Evolutionary conservation across 2,888 invertebrate genomes (phyloP).

Genomic region (Hirtodrosophila histrioides): DNA sequence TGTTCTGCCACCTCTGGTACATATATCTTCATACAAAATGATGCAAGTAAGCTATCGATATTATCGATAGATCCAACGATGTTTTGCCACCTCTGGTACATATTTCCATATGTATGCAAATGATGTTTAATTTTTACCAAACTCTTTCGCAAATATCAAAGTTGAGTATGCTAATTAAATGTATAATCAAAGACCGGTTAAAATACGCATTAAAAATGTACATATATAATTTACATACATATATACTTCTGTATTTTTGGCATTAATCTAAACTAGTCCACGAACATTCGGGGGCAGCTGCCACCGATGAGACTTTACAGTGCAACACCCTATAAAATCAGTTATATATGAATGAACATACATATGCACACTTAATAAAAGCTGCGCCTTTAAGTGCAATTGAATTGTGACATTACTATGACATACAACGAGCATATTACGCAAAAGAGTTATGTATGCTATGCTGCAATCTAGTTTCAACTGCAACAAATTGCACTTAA

Average conservation of each 20-base stretch:
- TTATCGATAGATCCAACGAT: too few species aligned
- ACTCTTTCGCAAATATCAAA: conserved; percentile 67
- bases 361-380: conserved; percentile 3
- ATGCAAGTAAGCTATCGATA: too few species aligned
- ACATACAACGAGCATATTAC: conserved; percentile 37
- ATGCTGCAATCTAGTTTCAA: conserved; percentile 32
- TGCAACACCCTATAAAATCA: conserved; percentile 48
- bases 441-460: conserved; percentile 49
- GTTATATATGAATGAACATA: neutral
- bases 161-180: conserved; percentile 60
- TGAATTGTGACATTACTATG: conserved; percentile 29
- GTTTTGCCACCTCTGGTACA: too few species aligned
- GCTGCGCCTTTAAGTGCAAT: conserved; percentile 29
- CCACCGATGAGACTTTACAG: neutral
- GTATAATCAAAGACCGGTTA: conserved; percentile 43
- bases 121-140: conserved; percentile 23
- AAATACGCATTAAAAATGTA: conserved; percentile 34
- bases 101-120: conserved; percentile 5
- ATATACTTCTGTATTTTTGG: neutral
- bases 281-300: conserved; percentile 5
- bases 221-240: conserved; percentile 35
- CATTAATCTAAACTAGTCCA: conserved; percentile 5
- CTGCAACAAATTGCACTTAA: conserved; percentile 48
- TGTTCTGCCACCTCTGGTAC: too few species aligned
- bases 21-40: too few species aligned